Evolutionary conservation across 2,113 vertebrate genomes (phyloP).

Genomic region (Sitta europaea): DNA sequence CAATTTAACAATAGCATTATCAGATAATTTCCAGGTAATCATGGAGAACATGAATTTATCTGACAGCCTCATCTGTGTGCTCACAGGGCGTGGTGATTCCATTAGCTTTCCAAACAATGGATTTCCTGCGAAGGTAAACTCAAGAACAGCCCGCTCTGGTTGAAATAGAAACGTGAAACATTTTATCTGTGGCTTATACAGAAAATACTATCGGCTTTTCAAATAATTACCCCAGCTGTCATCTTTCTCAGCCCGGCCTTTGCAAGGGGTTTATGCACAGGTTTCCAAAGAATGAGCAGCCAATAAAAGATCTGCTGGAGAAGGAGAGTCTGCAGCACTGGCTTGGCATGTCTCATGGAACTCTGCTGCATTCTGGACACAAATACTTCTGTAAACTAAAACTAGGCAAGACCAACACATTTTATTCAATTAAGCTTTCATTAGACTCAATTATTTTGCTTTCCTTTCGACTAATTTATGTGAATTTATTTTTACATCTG

Average conservation of each 20-base stretch:
- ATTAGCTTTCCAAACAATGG: constrained; percentile 22
- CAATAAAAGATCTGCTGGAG: neutral
- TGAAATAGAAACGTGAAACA: neutral
- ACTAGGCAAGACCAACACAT: neutral
- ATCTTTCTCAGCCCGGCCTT: neutral
- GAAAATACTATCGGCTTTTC: neutral
- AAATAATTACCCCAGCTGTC: neutral
- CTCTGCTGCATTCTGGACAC: neutral
- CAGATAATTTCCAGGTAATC: constrained; percentile 6
- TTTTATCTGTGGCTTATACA: neutral
- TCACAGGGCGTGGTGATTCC: constrained; percentile 10
- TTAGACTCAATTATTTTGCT: constrained; percentile 21
- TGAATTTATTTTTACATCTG: neutral
- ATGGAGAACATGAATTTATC: neutral
- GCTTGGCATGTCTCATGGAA: neutral
- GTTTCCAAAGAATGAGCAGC: neutral
- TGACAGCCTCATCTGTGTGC: neutral
- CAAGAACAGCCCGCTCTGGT: neutral
- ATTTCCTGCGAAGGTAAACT: constrained; percentile 44
- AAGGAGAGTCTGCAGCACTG: neutral
- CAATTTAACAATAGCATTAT: neutral
- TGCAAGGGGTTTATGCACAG: neutral
- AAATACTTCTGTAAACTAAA: neutral
- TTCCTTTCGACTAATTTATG: neutral
- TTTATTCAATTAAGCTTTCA: constrained; percentile 7